Conservation (phyloP, 2,113 vertebrate species). For the Aspiorhynchus laticeps region DNA sequence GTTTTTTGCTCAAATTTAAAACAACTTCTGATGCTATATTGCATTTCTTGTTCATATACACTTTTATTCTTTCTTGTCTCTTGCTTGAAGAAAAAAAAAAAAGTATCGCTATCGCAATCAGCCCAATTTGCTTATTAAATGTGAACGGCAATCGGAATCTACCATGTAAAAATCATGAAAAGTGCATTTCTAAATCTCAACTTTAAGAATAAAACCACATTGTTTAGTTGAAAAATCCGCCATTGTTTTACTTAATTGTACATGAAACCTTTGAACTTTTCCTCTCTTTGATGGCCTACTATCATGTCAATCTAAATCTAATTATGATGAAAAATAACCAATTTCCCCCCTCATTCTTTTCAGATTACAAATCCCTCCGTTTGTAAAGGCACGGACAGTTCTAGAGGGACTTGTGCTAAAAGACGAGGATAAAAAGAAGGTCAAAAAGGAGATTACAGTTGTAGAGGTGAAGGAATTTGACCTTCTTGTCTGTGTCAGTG, state of each 20-base stretch:
- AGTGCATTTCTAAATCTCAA: background rate
- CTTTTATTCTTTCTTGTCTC: too few species aligned
- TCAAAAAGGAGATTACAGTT: constrained; percentile 53
- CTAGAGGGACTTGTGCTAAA: constrained; percentile 77
- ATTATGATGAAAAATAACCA: constrained; percentile 43
- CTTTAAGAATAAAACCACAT: background rate
- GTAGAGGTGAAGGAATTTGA: constrained; percentile 53
- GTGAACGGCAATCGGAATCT: too few species aligned
- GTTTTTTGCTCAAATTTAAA: too few species aligned
- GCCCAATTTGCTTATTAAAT: too few species aligned
- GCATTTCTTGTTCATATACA: too few species aligned
- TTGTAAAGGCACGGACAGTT: constrained; percentile 81
- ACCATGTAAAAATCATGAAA: background rate
- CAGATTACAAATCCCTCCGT: constrained; percentile 87
- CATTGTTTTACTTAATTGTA: background rate
- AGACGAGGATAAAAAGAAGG: constrained; percentile 53
- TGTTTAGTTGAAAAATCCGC: background rate
- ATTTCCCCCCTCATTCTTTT: background rate
- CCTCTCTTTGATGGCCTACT: background rate
- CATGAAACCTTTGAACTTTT: background rate
- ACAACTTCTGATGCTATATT: too few species aligned
- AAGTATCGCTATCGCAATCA: too few species aligned
- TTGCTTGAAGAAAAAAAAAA: background rate
- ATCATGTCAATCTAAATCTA: background rate
- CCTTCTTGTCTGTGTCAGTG: background rate